Evolutionary conservation across 2,797 vertebrate genomes (phyloP), one percentile per base, ranked within the genome.

Genomic region (Falco columbarius): DNA sequence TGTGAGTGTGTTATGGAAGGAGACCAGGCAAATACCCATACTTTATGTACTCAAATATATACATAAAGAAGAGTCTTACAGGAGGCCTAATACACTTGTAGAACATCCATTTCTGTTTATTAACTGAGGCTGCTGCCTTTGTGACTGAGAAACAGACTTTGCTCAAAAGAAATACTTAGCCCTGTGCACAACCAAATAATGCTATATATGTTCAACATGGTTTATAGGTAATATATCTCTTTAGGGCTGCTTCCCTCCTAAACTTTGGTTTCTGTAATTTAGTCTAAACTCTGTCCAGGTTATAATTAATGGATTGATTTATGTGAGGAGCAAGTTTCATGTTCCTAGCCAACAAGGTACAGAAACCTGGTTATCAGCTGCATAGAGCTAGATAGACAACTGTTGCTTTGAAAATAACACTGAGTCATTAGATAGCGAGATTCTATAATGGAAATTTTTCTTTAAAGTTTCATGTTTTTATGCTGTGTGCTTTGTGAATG

Each of bases 181-280:
- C 54, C 32, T 46, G 1, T 58, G 42, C 9, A 16, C 21, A 71
- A 42, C 11, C 5, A 14, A 27, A 54, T 86, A 63, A 18, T 61
- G 17, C 23, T 68, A 21, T 34, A 15, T 10, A 17, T 65, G 27
- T 92, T 76, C 1, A 0, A 2, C 0, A 0, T 67, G 7, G 6
- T 38, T 70, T 71, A 4, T 65, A 29, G 26, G 36, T 51, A 27
- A 49, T 76, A 30, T n/a, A 8, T 71, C 20, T 56, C 23, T 67
- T 56, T 38, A 9, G 44, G 30, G 16, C n/a, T 80, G 30, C 32
- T 89, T 59, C 5, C n/a, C 2, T 90, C 36, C 15, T 56, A 66
- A 86, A 49, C 18, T 11, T 67, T 86, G 8, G 20, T 52, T 75
- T 86, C 38, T 86, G 12, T 83, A 49, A 72, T 32, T 65, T 66